Conservation (phyloP, 2,888 invertebrate species). For the Synanthedon tipuliformis region DNA sequence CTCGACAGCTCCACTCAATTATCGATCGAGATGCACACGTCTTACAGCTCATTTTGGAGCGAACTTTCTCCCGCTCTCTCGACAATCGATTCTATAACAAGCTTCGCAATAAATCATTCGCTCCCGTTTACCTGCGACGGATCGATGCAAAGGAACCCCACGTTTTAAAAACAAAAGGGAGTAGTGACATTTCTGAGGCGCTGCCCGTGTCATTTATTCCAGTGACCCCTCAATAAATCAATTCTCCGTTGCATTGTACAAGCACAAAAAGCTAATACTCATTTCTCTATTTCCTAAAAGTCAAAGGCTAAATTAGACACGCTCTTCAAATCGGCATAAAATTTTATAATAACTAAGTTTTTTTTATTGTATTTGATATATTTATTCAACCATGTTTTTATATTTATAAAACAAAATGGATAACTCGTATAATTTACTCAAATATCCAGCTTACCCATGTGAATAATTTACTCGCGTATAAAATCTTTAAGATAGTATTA, state of each 20-base stretch:
- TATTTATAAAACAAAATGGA: too few species aligned
- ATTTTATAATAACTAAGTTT: too few species aligned
- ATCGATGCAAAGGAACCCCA: conserved; percentile 47
- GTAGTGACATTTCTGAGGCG: conserved; percentile 43
- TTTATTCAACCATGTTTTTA: too few species aligned
- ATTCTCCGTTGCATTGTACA: neutral
- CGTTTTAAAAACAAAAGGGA: conserved; percentile 51
- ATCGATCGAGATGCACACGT: neutral
- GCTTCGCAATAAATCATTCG: conserved; percentile 63
- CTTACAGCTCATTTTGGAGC: conserved; percentile 23
- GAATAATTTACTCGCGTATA: too few species aligned
- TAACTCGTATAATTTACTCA: too few species aligned
- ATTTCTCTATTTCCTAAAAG: too few species aligned
- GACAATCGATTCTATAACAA: conserved; percentile 64
- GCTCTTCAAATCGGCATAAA: too few species aligned
- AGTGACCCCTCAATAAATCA: conserved; percentile 3
- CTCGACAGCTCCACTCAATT: neutral
- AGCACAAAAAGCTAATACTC: too few species aligned
- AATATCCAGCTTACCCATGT: too few species aligned
- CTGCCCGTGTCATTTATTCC: conserved; percentile 11
- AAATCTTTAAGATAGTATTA: too few species aligned
- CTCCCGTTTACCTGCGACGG: conserved; percentile 60
- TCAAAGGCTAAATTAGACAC: too few species aligned
- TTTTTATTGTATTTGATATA: too few species aligned
- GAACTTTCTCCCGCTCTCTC: conserved; percentile 17